A percentile compares a stretch with the other conserved stretches of the same genome.
These are phyloP conservation scores for Thunnus albacares DNA, from an alignment of 2,797 vertebrate genomes.

Conservation along the genomic window DNA sequence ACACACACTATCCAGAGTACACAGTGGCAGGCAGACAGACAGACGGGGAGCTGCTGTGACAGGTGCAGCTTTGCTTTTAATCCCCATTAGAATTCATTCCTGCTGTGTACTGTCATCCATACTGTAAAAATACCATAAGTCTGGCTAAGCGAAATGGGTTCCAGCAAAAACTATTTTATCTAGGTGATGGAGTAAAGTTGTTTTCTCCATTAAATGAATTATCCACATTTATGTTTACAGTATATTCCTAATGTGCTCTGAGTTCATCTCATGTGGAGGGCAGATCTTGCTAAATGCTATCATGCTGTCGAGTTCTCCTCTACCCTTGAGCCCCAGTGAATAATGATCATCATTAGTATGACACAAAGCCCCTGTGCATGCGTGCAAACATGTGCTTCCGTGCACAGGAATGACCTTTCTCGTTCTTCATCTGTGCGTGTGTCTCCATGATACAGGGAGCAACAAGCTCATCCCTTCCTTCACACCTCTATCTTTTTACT, in stretches of 20 bases:
- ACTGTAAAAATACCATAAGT: conserved; percentile 39
- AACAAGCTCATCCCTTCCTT: conserved; percentile 24
- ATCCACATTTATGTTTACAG: conserved; percentile 21
- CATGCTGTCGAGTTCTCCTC: conserved; percentile 42
- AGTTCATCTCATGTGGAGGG: conserved; percentile 25
- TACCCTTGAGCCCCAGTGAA: conserved; percentile 75
- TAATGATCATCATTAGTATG: conserved; percentile 79
- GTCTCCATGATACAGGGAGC: conserved; percentile 37
- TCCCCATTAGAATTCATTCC: conserved; percentile 65
- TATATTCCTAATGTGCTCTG: neutral
- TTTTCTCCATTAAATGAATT: conserved; percentile 14
- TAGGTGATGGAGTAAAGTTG: conserved; percentile 20
- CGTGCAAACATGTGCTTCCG: conserved; percentile 22
- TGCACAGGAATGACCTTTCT: conserved; percentile 71
- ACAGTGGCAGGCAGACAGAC: conserved; percentile 38
- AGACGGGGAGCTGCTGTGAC: conserved; percentile 59
- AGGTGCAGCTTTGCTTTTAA: conserved; percentile 71
- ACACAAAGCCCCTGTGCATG: conserved; percentile 50
- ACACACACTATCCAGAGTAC: conserved; percentile 21
- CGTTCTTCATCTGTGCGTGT: conserved; percentile 61
- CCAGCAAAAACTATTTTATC: conserved; percentile 29
- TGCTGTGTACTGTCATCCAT: conserved; percentile 57
- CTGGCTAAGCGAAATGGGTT: conserved; percentile 14
- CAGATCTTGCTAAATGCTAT: conserved; percentile 46
- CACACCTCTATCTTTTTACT: conserved; percentile 17